Percentiles rank a stretch among this genome's conserved stretches.
phyloP scores from a whole-genome alignment of 1,140 invertebrate genomes.

The Dreissena polymorpha region DNA sequence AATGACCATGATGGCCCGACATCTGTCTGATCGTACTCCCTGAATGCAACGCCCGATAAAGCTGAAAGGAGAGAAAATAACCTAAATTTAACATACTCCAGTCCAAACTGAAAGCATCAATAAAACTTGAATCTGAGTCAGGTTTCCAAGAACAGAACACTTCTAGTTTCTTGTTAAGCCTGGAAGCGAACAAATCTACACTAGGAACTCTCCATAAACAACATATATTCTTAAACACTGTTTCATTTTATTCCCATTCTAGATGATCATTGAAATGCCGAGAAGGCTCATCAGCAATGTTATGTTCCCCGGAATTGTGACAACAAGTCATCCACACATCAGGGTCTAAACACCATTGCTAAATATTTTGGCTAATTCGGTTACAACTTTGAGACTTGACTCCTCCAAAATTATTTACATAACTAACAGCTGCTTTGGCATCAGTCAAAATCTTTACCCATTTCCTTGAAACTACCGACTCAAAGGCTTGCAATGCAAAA shows the following conservation, averaged over 20 bases:
- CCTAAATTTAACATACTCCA: constrained; percentile 3
- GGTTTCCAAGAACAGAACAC: constrained; percentile 37
- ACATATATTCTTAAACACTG: constrained; percentile 32
- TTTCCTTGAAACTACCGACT: constrained; percentile 10
- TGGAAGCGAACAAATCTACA: constrained; percentile 47
- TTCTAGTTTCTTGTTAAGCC: constrained; percentile 31
- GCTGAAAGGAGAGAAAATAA: constrained; percentile 54
- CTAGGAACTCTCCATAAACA: constrained; percentile 14
- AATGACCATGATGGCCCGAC: constrained; percentile 13
- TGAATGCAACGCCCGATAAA: constrained; percentile 27
- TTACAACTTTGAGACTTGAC: constrained; percentile 24
- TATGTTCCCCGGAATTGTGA: constrained; percentile 22
- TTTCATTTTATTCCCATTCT: constrained; percentile 23
- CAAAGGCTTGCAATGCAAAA: constrained; percentile 19
- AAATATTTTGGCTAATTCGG: constrained; percentile 14
- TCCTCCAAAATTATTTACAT: constrained; percentile 50
- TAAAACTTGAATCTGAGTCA: constrained; percentile 16
- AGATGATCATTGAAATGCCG: constrained; percentile 26
- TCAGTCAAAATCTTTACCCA: constrained; percentile 32
- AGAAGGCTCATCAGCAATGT: constrained; percentile 9
- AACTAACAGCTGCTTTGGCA: constrained; percentile 27
- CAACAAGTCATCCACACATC: constrained; percentile 33
- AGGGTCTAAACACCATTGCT: background rate
- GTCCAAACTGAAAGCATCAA: constrained; percentile 41
- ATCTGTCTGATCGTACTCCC: constrained; percentile 39